Evolutionary conservation across 2,113 vertebrate genomes (phyloP).

Genomic region (Diglossa brunneiventris): DNA sequence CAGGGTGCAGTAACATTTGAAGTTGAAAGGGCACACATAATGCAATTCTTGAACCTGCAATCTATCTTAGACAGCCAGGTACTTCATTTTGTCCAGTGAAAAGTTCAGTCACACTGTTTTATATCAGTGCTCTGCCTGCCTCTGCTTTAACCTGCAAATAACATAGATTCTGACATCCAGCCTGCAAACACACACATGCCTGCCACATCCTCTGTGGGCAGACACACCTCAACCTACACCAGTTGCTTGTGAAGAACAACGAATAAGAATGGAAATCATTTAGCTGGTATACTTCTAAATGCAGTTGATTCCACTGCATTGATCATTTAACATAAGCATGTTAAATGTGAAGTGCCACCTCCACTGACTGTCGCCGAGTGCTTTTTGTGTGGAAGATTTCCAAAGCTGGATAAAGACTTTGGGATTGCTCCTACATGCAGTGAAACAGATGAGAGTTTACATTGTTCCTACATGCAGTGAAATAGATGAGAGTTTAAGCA

Average conservation of each 20-base stretch:
- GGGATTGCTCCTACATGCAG: not conserved
- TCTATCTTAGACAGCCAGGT: not conserved
- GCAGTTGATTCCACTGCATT: not conserved
- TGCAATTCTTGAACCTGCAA: not conserved
- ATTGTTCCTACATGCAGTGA: not conserved
- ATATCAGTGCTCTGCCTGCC: fast-evolving
- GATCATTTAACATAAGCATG: not conserved
- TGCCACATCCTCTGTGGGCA: not conserved
- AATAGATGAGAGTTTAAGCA: not conserved
- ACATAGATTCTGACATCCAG: not conserved
- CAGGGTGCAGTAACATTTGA: not conserved
- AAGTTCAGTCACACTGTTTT: not conserved
- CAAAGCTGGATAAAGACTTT: not conserved
- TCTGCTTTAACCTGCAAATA: not conserved
- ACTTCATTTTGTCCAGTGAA: not conserved
- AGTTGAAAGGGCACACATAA: not conserved
- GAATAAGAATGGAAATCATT: not conserved
- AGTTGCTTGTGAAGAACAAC: not conserved
- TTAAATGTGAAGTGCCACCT: not conserved
- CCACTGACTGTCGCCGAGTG: not conserved
- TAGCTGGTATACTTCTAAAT: not conserved
- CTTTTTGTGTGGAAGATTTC: not conserved
- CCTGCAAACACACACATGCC: not conserved
- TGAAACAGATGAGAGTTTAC: not conserved
- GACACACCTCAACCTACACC: not conserved